A percentile compares a stretch with the other conserved stretches of the same genome.
Conservation (phyloP, 2,888 invertebrate genomes). For the Aporophyla nigra region DNA sequence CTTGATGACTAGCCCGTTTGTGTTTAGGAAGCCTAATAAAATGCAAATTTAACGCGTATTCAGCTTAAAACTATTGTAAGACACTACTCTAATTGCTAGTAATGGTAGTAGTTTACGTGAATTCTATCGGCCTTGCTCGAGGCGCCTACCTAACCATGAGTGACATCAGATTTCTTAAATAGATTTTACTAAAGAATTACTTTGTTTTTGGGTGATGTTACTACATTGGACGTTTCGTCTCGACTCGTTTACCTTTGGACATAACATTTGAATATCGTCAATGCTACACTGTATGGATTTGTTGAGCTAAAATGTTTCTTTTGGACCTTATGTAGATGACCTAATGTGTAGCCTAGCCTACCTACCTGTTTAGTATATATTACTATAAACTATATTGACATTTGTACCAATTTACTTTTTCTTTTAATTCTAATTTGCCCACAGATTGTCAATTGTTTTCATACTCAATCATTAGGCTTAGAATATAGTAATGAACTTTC, state of each 20-base stretch:
- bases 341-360: background rate
- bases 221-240: constrained; percentile 36
- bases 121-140: constrained; percentile 79
- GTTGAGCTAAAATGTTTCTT: background rate
- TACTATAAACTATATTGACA: background rate
- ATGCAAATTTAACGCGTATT: constrained; percentile 35
- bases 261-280: constrained; percentile 53
- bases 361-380: background rate
- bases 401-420: background rate
- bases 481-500: background rate
- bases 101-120: constrained; percentile 71
- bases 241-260: constrained; percentile 63
- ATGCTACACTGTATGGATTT: constrained; percentile 19
- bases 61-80: constrained; percentile 52
- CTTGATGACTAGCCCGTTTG: constrained; percentile 33
- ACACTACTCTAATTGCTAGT: constrained; percentile 68
- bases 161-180: constrained; percentile 90
- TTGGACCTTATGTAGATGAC: constrained; percentile 14
- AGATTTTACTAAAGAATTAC: constrained; percentile 80
- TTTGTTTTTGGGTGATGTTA: constrained; percentile 72
- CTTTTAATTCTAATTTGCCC: background rate
- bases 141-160: constrained; percentile 80
- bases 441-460: constrained; percentile 1
- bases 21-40: constrained; percentile 48
- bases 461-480: no score